A percentile compares a stretch with the other conserved stretches of the same genome.
Conservation (phyloP, 2,797 vertebrate species). For the Mycteria americana region DNA sequence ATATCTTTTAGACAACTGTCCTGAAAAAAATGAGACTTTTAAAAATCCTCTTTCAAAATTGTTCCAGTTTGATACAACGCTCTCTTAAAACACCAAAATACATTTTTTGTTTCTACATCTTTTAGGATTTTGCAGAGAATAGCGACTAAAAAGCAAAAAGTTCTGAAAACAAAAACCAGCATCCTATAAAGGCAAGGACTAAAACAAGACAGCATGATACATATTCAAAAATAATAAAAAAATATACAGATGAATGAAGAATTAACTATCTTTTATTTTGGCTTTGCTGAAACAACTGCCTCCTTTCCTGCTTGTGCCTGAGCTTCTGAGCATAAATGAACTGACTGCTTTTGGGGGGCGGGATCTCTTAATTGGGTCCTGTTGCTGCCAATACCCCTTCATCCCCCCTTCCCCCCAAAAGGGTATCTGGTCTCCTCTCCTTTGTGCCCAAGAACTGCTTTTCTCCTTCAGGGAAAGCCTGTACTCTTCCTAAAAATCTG, state of each 20-base stretch:
- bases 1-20: not conserved
- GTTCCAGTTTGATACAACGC: not conserved
- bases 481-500: not conserved
- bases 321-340: not conserved
- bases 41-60: not conserved
- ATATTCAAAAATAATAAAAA: not conserved
- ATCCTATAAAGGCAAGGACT: not conserved
- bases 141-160: not conserved
- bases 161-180: not conserved
- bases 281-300: not conserved
- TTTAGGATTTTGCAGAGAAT: not conserved
- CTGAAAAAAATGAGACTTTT: not conserved
- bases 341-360: not conserved
- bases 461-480: not conserved
- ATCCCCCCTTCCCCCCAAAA: accelerated
- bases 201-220: not conserved
- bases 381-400: not conserved
- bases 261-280: not conserved
- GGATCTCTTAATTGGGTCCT: not conserved
- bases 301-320: not conserved
- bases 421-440: not conserved
- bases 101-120: not conserved
- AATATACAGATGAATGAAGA: not conserved
- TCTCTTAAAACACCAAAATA: not conserved
- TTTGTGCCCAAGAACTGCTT: not conserved